Evolutionary conservation across 2,113 vertebrate species (phyloP).

Genomic region (zebrafish (Danio rerio)): DNA sequence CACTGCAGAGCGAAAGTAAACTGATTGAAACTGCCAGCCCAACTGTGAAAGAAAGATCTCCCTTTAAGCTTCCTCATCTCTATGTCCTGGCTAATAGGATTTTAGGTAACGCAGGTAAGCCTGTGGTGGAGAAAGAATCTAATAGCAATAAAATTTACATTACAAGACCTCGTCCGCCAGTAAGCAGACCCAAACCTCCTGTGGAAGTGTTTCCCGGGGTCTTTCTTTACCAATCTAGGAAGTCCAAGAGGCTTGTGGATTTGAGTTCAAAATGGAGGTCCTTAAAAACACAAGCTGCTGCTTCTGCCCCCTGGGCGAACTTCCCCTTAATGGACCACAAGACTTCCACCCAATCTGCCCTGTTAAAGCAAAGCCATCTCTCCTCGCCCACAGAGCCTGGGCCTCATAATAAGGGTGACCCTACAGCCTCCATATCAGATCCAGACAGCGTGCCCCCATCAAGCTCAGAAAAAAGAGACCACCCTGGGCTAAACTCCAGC

Average conservation of each 20-base stretch:
- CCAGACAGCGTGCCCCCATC: slow-evolving; percentile 10
- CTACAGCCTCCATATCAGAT: slow-evolving; percentile 31
- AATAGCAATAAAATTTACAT: slow-evolving; percentile 85
- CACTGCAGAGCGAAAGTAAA: slow-evolving; percentile 2
- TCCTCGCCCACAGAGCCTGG: slow-evolving; percentile 9
- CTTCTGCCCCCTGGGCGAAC: slow-evolving; percentile 69
- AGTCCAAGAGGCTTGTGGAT: slow-evolving; percentile 77
- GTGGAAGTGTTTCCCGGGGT: slow-evolving; percentile 82
- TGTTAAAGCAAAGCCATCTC: slow-evolving; percentile 10
- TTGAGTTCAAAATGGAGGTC: slow-evolving; percentile 68
- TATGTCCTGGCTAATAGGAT: slow-evolving; percentile 77
- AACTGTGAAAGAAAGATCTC: slow-evolving; percentile 62
- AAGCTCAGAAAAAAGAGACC: slow-evolving; percentile 29
- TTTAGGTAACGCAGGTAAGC: slow-evolving; percentile 67
- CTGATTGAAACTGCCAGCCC: slow-evolving; percentile 54
- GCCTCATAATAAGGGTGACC: slow-evolving; percentile 1
- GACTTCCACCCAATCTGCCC: slow-evolving; percentile 14
- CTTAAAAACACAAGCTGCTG: slow-evolving; percentile 48
- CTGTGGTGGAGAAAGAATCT: slow-evolving; percentile 67
- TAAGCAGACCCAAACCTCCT: slow-evolving; percentile 69
- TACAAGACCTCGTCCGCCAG: slow-evolving; percentile 81
- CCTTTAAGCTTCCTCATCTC: slow-evolving; percentile 68
- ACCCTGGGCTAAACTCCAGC: slow-evolving; percentile 62
- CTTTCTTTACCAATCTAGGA: slow-evolving; percentile 82
- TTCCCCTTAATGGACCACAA: slow-evolving; percentile 60